These are phyloP conservation scores for Amazona guildingii DNA, from an alignment of 2,113 vertebrate species.

Conservation along the genomic window DNA sequence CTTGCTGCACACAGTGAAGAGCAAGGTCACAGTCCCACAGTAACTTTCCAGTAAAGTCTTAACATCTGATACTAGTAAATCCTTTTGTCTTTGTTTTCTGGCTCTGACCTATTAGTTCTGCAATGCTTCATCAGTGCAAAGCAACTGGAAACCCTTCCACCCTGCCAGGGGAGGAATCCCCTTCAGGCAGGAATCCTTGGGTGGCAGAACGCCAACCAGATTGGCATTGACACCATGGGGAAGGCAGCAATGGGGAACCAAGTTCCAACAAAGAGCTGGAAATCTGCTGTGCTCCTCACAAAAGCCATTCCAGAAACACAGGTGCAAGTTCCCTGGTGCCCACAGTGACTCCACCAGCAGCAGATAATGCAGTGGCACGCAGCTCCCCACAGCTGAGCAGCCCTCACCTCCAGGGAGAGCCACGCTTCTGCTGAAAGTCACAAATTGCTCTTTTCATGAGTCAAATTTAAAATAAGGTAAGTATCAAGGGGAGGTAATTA, in stretches of 20 bases:
- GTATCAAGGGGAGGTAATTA: not conserved
- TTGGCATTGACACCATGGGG: fast-evolving
- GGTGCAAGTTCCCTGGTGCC: fast-evolving
- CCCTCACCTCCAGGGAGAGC: not conserved
- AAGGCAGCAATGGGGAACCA: fast-evolving
- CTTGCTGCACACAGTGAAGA: too few relatives aligned
- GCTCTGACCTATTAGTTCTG: not conserved
- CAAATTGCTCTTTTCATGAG: not conserved
- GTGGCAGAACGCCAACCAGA: not conserved
- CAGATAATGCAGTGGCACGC: not conserved
- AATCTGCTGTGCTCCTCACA: not conserved
- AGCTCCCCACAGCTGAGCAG: not conserved
- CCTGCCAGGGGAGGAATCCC: not conserved
- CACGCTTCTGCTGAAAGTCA: not conserved
- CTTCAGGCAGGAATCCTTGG: fast-evolving
- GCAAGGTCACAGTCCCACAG: not conserved
- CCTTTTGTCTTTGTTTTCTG: not conserved
- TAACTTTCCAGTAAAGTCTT: not conserved
- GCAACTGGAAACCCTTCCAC: not conserved
- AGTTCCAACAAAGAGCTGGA: too few relatives aligned
- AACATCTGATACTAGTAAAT: not conserved
- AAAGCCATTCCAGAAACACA: not conserved
- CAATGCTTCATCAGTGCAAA: not conserved
- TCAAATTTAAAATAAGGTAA: not conserved
- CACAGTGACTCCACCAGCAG: not conserved